A percentile compares a stretch with the other conserved stretches of the same genome.
These are phyloP conservation scores for Sebastes kiyomatsui DNA, from an alignment of 2,797 vertebrate species.

Conservation along the genomic window DNA sequence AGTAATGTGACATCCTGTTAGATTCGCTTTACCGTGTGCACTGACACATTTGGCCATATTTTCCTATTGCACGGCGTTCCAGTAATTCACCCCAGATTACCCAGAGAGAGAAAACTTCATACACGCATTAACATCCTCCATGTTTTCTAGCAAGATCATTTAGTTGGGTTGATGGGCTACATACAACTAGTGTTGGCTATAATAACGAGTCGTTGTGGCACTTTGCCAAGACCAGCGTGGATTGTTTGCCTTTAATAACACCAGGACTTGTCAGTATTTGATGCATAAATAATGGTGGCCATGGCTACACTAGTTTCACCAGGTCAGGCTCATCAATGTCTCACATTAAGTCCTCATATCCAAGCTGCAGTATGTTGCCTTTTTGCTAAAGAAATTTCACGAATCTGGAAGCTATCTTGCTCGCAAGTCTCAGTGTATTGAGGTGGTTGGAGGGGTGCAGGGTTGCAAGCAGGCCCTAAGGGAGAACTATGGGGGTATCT, in stretches of 20 bases:
- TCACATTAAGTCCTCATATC: constrained; percentile 37
- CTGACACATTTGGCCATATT: constrained; percentile 33
- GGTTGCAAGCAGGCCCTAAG: constrained; percentile 60
- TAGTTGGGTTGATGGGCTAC: constrained; percentile 49
- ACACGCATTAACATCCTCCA: constrained; percentile 44
- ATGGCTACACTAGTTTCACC: constrained; percentile 46
- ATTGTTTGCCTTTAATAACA: constrained; percentile 72
- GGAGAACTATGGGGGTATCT: constrained; percentile 60
- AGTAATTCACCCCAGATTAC: constrained; percentile 45
- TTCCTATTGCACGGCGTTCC: constrained; percentile 19
- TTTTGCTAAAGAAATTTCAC: constrained; percentile 53
- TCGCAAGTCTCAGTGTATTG: constrained; percentile 45
- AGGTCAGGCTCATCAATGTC: constrained; percentile 48
- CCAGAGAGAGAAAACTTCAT: constrained; percentile 29
- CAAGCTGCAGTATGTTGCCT: constrained; percentile 34
- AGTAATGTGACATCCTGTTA: constrained; percentile 17
- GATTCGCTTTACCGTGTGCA: constrained; percentile 21
- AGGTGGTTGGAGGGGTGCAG: constrained; percentile 50
- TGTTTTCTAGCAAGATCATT: constrained; percentile 62
- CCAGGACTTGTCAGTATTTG: constrained; percentile 60
- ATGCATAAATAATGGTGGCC: constrained; percentile 66
- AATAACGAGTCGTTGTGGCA: constrained; percentile 63
- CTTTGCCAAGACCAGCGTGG: constrained; percentile 60
- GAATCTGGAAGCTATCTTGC: constrained; percentile 66
- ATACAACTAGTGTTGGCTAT: constrained; percentile 53